phyloP scores from a whole-genome alignment of 1,140 invertebrate species.

The Diorhabda elongata region DNA sequence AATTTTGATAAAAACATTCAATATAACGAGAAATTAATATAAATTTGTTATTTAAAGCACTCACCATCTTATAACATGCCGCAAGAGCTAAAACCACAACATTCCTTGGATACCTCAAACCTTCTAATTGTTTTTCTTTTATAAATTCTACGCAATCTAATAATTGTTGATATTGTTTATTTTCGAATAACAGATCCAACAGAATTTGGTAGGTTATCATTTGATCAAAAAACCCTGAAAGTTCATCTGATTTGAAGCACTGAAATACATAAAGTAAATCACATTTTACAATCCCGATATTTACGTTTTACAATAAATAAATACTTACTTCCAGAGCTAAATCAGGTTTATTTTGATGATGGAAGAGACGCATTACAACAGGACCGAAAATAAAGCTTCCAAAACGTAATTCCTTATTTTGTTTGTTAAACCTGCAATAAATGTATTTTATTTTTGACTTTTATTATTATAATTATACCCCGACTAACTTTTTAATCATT shows the following conservation, averaged over 20 bases:
- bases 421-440: conserved; percentile 60
- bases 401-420: conserved; percentile 69
- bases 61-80: conserved; percentile 74
- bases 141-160: conserved; percentile 60
- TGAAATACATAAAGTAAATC: conserved; percentile 49
- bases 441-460: neutral
- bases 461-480: neutral
- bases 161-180: conserved; percentile 66
- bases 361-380: conserved; percentile 74
- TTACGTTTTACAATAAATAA: neutral
- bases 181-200: conserved; percentile 67
- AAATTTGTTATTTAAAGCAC: conserved; percentile 14
- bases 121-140: conserved; percentile 54
- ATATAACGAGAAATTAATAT: too few relatives aligned
- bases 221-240: conserved; percentile 69
- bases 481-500: conserved; percentile 63
- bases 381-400: conserved; percentile 78
- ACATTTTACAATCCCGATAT: neutral
- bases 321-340: conserved; percentile 56
- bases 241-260: conserved; percentile 60
- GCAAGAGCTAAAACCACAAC: conserved; percentile 60
- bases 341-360: conserved; percentile 65
- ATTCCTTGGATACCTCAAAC: conserved; percentile 63
- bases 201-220: conserved; percentile 63
- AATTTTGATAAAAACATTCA: too few relatives aligned